These are phyloP conservation scores for Odontamblyopus rebecca DNA, from an alignment of 2,797 vertebrate species.

Conservation along the genomic window DNA sequence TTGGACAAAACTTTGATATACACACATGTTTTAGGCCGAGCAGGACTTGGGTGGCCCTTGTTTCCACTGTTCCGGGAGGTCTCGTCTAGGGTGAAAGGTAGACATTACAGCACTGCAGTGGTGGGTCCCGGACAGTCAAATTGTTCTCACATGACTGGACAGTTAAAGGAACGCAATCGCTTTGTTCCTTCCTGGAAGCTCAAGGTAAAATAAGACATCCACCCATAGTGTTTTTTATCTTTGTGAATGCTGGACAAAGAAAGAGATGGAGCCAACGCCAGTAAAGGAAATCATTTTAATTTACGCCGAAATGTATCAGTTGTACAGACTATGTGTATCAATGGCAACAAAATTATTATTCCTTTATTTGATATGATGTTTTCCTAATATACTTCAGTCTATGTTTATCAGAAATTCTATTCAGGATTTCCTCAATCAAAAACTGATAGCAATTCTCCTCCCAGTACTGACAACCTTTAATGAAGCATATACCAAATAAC, in stretches of 20 bases:
- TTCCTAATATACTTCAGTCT: no score
- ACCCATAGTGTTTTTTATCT: neutral
- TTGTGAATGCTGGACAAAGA: neutral
- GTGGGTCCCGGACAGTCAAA: constrained; percentile 67
- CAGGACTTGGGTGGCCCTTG: constrained; percentile 70
- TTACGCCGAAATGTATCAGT: neutral
- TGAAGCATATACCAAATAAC: neutral
- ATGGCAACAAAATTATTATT: no score
- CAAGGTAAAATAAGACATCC: constrained; percentile 49
- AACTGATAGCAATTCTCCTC: neutral
- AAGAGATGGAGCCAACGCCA: neutral
- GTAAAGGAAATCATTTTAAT: neutral
- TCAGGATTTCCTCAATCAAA: neutral
- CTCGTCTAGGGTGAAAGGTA: constrained; percentile 57
- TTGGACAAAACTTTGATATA: constrained; percentile 36
- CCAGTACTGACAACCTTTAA: neutral
- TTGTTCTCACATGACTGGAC: constrained; percentile 56
- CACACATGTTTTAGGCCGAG: constrained; percentile 29
- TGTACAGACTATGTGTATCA: no score
- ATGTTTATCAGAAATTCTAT: no score
- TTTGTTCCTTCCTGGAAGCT: constrained; percentile 59
- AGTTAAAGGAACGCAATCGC: constrained; percentile 46
- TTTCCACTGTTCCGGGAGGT: constrained; percentile 69
- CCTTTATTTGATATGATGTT: no score
- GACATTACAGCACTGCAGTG: constrained; percentile 41